Conservation (phyloP, 2,888 invertebrate species). For the Neoaliturus tenellus region DNA sequence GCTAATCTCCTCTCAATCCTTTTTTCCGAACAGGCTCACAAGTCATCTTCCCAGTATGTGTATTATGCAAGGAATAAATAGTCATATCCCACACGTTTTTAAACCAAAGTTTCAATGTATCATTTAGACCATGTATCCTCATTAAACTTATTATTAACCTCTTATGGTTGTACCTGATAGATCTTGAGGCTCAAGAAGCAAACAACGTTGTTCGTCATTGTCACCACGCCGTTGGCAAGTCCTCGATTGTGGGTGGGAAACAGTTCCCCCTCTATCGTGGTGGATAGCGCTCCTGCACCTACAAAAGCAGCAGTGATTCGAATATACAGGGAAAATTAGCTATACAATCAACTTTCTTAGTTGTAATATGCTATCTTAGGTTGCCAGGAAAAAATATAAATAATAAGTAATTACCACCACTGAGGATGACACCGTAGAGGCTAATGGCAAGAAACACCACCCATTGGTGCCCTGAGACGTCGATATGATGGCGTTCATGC, state of each 20-base stretch:
- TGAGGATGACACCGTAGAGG: conserved; percentile 74
- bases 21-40: no score
- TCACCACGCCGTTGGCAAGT: conserved; percentile 62
- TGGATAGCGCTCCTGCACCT: neutral
- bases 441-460: conserved; percentile 78
- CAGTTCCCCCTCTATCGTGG: conserved; percentile 64
- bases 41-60: no score
- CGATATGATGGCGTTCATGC: neutral
- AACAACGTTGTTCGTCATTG: conserved; percentile 60
- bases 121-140: no score
- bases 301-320: neutral
- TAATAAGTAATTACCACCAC: neutral
- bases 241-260: conserved; percentile 65
- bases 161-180: conserved; percentile 71
- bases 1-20: no score
- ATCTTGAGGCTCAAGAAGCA: conserved; percentile 62
- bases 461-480: conserved; percentile 72
- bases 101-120: no score
- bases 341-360: no score
- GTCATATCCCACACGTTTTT: no score
- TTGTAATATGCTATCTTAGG: no score
- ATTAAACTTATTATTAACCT: no score
- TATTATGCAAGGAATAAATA: no score
- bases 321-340: no score
- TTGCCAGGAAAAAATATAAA: no score